Percentiles rank a stretch among this genome's conserved stretches.
Evolutionary conservation across 2,888 invertebrate genomes (phyloP).

Genomic region (Xestobium rufovillosum): DNA sequence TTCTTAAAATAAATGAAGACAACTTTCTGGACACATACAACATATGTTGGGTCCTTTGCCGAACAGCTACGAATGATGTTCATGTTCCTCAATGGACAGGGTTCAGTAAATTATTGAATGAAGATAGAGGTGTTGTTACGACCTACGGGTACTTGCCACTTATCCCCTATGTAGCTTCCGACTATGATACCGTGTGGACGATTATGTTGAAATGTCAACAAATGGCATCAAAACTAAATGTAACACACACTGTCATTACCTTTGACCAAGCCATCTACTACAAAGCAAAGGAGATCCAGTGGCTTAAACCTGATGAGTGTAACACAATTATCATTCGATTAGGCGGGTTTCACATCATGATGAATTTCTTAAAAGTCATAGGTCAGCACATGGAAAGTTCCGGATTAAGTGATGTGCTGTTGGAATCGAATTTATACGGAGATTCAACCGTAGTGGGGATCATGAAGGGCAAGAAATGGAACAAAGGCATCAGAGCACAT

Average conservation of each 20-base stretch:
- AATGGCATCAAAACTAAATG: constrained; percentile 14
- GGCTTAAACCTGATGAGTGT: constrained; percentile 12
- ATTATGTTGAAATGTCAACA: constrained; percentile 11
- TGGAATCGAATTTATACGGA: constrained; percentile 19
- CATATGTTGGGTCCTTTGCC: too few relatives aligned
- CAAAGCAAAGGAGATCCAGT: constrained; percentile 21
- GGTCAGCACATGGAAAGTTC: constrained; percentile 19
- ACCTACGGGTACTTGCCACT: constrained; percentile 15
- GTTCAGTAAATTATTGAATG: constrained; percentile 9
- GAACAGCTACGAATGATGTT: too few relatives aligned
- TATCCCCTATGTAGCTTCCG: constrained; percentile 15
- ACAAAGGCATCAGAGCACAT: constrained; percentile 18
- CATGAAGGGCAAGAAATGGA: constrained; percentile 16
- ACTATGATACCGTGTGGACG: constrained; percentile 21
- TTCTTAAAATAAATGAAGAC: too few relatives aligned
- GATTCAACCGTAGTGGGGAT: constrained; percentile 14
- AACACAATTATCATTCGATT: constrained; percentile 17
- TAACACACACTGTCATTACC: constrained; percentile 12
- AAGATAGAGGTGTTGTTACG: constrained; percentile 6
- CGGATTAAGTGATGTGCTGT: constrained; percentile 18
- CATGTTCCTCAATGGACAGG: constrained; percentile 16
- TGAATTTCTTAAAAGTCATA: constrained; percentile 22
- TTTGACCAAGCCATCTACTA: constrained; percentile 22
- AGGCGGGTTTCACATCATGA: constrained; percentile 20
- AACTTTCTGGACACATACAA: too few relatives aligned